Evolutionary conservation across 1,140 invertebrate species (phyloP), one percentile per base, ranked within the genome.

Genomic region (Magallana ariakensis): DNA sequence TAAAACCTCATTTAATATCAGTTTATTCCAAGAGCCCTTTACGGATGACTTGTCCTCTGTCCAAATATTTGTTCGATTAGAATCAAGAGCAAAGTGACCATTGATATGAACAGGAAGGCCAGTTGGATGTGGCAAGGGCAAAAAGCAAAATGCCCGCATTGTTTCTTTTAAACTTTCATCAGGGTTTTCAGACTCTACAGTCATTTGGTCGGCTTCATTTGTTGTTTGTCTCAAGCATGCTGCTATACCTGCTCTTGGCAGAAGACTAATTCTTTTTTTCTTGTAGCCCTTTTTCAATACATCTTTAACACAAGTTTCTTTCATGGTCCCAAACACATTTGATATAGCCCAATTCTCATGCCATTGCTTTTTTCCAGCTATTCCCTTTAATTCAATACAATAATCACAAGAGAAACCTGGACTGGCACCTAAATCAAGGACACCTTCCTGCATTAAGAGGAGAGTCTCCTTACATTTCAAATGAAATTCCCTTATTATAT

Each of bases 81-180:
- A 26, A 84, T 93, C 92, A 22, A 94, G 80, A 60, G 92, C 92
- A 92, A 94, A 94, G 82, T 93, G 91, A 0, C 93, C 94, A 90
- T 94, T 94, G 10, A 94, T 90, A 84, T 94, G 91, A 9, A 93
- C 89, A 19, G 93, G 93, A 8, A 94, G 83, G 11, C 90, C 90
- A 13, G 93, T 93, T n/a, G 87, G 70, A 8, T 92, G 82, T 26
- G 93, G 93, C 0, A 94, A 88, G 10, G 94, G 94, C 11, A 94
- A 88, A 86, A 93, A 93, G 83, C 93, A 94, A 88, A 92, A 94
- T 15, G 90, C 89, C 70, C 89, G 90, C 8, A 83, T 16, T n/a
- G 26, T 19, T 16, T 16, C 60, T 3, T 33, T 33, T 4, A 19
- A 55, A 81, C 4, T 81, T n/a, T 15, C 33, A 15, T 33, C 15